Base-by-base conservation (phyloP, 2,888 invertebrate genomes). In the Chrysomela aeneicollis region DNA sequence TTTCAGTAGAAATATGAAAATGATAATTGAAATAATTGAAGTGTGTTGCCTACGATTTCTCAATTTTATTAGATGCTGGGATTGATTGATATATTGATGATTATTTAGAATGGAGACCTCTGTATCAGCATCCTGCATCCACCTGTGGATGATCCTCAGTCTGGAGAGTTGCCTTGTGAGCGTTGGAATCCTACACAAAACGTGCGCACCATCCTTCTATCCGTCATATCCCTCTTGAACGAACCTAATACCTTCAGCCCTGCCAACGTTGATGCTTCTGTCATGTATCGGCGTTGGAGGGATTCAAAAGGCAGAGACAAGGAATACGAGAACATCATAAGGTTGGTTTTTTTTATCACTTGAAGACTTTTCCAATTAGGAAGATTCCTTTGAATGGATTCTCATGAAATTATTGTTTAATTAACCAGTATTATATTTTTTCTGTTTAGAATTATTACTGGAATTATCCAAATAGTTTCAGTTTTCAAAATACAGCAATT, bases 101-200 rank as follows among this genome's bases (percentile, higher is more conserved):
- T 21, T 30, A 85, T 85, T 60, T 86, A 97, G 94, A 99, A 98
- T 84, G 99, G 99, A 53, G 98, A 99, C 84, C 88, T 99, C 64
- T 99, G 99, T 86, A 99, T 99, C 87, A 98, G 98, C 74, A 99
- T 99, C 82, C 87, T 99, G 68, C 99, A 99, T 84, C 98, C 99
- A 65, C 98, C 99, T 17, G 93, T 98, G 63, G 98, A 99, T 84
- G 99, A 99, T 85, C 98, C 99, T 37, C 98, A 98, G 82, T 97
- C 97, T 77, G 99, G 99, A 22, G 99, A 99, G 84, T 84, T 98
- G 78, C 97, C 99, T 0, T 98, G 98, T 85, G 99, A 99, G 85
- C 92, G 99, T 83, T 99, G 99, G 99, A 99, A 99, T 87, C 99
- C 99, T 60, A 99, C 99, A 73, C 99, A 99, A 86, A 98, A 95